These are phyloP conservation scores for Nipponia nippon DNA, from an alignment of 2,113 vertebrate genomes.

Conservation along the genomic window DNA sequence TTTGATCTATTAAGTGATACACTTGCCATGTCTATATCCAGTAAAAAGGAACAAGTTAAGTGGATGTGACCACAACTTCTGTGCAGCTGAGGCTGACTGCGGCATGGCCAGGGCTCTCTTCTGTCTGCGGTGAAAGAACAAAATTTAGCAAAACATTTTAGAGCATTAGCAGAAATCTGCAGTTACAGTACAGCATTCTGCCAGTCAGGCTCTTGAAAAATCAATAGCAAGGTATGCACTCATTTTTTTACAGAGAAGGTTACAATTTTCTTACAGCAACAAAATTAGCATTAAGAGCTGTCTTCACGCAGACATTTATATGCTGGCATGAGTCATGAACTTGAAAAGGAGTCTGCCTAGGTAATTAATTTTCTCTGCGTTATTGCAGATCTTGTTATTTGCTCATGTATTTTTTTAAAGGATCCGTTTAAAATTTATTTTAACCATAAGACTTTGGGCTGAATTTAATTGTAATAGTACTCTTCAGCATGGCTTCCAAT, in stretches of 20 bases:
- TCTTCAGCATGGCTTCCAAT: neutral
- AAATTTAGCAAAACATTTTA: neutral
- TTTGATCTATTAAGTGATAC: neutral
- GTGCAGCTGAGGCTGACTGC: neutral
- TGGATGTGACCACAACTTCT: neutral
- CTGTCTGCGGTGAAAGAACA: neutral
- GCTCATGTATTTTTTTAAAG: neutral
- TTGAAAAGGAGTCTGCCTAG: slow-evolving; percentile 40
- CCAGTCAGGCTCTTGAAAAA: slow-evolving; percentile 22
- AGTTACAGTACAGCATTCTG: neutral
- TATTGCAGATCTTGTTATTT: slow-evolving; percentile 21
- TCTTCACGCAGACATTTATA: slow-evolving; percentile 32
- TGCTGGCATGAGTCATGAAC: slow-evolving; percentile 57
- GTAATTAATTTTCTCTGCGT: slow-evolving; percentile 36
- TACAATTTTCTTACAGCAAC: slow-evolving; percentile 20
- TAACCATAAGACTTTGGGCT: neutral
- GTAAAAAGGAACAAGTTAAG: neutral
- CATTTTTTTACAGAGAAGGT: neutral
- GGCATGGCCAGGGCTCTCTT: neutral
- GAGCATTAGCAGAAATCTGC: neutral
- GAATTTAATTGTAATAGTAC: neutral
- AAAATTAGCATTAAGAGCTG: slow-evolving; percentile 38
- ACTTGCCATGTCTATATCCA: neutral
- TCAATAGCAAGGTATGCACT: slow-evolving; percentile 1
- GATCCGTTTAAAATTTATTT: neutral